These are phyloP conservation scores for Scolopax bukidnonensis DNA, from an alignment of 2,797 vertebrate genomes.

Conservation along the genomic window DNA sequence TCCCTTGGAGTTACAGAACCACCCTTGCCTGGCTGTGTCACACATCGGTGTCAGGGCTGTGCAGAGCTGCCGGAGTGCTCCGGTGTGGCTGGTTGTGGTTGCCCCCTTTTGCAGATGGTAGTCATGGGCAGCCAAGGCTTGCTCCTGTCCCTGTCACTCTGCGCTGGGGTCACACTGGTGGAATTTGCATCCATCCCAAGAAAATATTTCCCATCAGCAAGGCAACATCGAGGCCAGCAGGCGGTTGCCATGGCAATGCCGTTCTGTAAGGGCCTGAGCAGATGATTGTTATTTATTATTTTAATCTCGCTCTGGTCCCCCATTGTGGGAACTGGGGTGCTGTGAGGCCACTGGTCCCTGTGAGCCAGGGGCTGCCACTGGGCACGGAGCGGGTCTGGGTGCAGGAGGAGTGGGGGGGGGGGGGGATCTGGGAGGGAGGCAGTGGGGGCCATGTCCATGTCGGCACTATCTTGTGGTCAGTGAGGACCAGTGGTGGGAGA, in stretches of 20 bases:
- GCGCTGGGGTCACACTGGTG: not conserved
- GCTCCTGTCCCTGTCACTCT: not conserved
- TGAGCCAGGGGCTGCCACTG: fast-evolving
- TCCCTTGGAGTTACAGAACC: not conserved
- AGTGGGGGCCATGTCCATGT: not conserved
- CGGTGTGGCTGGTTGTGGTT: fast-evolving
- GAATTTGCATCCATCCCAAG: not conserved
- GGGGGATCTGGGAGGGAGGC: not conserved
- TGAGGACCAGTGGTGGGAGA: not conserved
- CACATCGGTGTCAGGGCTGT: not conserved
- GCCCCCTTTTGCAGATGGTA: not conserved
- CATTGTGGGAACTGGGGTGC: fast-evolving
- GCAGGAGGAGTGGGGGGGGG: not conserved
- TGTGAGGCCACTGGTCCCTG: not conserved
- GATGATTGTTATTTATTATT: slow-evolving; percentile 23
- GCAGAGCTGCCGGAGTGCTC: not conserved
- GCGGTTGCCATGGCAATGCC: slow-evolving; percentile 3
- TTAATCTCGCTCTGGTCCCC: not conserved
- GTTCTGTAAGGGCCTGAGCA: not conserved
- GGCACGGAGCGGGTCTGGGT: fast-evolving
- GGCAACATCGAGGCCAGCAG: not conserved
- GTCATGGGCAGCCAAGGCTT: not conserved
- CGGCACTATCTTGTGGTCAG: fast-evolving
- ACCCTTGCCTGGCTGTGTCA: not conserved
- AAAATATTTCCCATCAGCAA: not conserved